A percentile compares a stretch with the other conserved stretches of the same genome.
phyloP scores from a whole-genome alignment of 2,888 invertebrate genomes.

The Brachypalpus laphriformis region DNA sequence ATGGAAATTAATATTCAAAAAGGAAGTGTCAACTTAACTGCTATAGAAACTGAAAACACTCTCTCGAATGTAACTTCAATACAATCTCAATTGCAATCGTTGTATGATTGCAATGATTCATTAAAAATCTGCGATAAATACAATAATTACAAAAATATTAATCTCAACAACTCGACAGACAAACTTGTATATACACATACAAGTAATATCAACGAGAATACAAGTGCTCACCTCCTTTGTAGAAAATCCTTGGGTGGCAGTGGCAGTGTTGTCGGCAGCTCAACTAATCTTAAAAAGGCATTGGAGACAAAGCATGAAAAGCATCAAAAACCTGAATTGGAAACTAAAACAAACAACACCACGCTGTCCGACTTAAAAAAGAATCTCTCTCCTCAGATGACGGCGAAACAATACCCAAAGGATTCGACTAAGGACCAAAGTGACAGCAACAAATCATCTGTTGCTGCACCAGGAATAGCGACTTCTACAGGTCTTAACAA shows the following conservation, averaged over 20 bases:
- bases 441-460: slow-evolving; percentile 57
- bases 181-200: slow-evolving; percentile 62
- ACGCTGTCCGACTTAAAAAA: slow-evolving; percentile 41
- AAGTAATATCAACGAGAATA: slow-evolving; percentile 37
- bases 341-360: slow-evolving; percentile 39
- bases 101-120: slow-evolving; percentile 79
- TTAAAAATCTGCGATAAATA: slow-evolving; percentile 74
- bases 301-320: slow-evolving; percentile 35
- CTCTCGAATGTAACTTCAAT: slow-evolving; percentile 82
- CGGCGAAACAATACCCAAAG: slow-evolving; percentile 22
- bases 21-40: slow-evolving; percentile 74
- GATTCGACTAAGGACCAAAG: slow-evolving; percentile 13
- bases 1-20: slow-evolving; percentile 74
- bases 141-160: slow-evolving; percentile 69
- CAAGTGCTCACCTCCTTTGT: slow-evolving; percentile 33
- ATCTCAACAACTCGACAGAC: slow-evolving; percentile 61
- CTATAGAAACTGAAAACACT: slow-evolving; percentile 80
- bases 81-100: slow-evolving; percentile 82
- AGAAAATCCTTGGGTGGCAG: slow-evolving; percentile 41
- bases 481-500: slow-evolving; percentile 70
- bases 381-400: slow-evolving; percentile 47
- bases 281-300: slow-evolving; percentile 36
- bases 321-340: slow-evolving; percentile 42
- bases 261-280: slow-evolving; percentile 23
- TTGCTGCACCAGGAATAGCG: slow-evolving; percentile 45